Evolutionary conservation across 1,140 invertebrate genomes (phyloP).

Genomic region (Homarus americanus): DNA sequence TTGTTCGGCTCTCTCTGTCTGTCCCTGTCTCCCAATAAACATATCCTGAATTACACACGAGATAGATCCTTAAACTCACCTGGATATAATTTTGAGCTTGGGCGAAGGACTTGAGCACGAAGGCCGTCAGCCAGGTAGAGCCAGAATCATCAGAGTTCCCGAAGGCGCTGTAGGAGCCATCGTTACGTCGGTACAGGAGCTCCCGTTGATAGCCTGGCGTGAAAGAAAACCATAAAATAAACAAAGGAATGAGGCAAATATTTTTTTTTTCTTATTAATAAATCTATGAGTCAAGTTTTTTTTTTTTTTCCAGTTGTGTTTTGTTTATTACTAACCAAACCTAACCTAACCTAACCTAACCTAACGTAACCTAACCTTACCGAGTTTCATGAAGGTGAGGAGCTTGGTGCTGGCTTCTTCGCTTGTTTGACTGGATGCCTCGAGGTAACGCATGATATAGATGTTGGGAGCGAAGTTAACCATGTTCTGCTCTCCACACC

Average conservation of each 20-base stretch:
- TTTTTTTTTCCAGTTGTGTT: too few relatives aligned
- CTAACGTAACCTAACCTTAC: conserved; percentile 85
- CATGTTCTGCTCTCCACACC: conserved; percentile 92
- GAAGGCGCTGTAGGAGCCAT: conserved; percentile 97
- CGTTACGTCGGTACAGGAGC: conserved; percentile 90
- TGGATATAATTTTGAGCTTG: conserved; percentile 83
- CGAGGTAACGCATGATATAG: conserved; percentile 84
- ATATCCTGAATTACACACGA: too few relatives aligned
- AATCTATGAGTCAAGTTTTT: too few relatives aligned
- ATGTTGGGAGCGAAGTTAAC: conserved; percentile 88
- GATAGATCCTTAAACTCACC: conserved; percentile 77
- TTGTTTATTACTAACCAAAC: too few relatives aligned
- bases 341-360: too few relatives aligned
- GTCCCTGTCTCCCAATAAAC: too few relatives aligned
- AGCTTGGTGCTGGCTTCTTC: conserved; percentile 80
- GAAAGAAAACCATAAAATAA: too few relatives aligned
- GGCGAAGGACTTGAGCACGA: conserved; percentile 86
- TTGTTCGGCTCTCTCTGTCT: too few relatives aligned
- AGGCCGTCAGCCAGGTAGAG: conserved; percentile 91
- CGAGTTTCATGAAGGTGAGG: conserved; percentile 84
- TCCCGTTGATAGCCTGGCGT: conserved; percentile 91
- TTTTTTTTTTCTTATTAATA: too few relatives aligned
- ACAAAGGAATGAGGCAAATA: too few relatives aligned
- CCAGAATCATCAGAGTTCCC: conserved; percentile 83
- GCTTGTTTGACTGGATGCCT: conserved; percentile 77